Evolutionary conservation across 2,888 invertebrate species (phyloP), one percentile per base, ranked within the genome.

Genomic region (Melangyna quadrimaculata): DNA sequence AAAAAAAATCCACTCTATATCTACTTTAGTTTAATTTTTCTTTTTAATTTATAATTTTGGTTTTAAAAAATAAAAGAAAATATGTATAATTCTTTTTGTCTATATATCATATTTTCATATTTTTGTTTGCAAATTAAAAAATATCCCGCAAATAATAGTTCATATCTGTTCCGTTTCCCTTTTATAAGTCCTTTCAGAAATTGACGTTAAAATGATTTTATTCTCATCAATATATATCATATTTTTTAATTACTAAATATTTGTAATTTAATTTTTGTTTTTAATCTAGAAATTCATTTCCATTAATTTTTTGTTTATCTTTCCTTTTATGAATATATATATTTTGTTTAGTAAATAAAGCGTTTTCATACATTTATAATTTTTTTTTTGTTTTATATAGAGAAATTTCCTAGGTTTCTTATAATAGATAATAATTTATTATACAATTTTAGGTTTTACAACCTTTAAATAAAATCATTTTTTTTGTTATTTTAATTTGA

Each of bases 291-390:
- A 84, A 78, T 84, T 84, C 70, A 79, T 71, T 83, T 83, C 75
- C 74, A 43, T 17, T 69, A 78, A 12, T 17, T 45, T 45, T 63
- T 8, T 43, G 7, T 40, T 57, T 55, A 67, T 12, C 70, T 78
- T 24, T 72, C 69, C 69, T 74, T 78, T 83, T 75, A 71, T 79
- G 67, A 77, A 78, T 77, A 86, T 86, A 86, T 86, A 82, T 86
- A 71, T 74, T 84, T 81, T 67, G 61, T 78, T 74, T 72, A 83
- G 78, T 87, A 87, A 87, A 87, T 84, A 83, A 87, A 87, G 84
- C 83, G 87, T 84, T 82, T 87, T 82, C 78, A 87, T 82, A 87
- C 78, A 78, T 82, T 74, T 59, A 69, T 59, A 72, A 35, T 59
- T 59, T 59, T 7, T 59, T n/a, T n/a, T n/a, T n/a, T n/a, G n/a